phyloP scores from a whole-genome alignment of 2,113 vertebrate genomes.

The Misgurnus mizolepis region DNA sequence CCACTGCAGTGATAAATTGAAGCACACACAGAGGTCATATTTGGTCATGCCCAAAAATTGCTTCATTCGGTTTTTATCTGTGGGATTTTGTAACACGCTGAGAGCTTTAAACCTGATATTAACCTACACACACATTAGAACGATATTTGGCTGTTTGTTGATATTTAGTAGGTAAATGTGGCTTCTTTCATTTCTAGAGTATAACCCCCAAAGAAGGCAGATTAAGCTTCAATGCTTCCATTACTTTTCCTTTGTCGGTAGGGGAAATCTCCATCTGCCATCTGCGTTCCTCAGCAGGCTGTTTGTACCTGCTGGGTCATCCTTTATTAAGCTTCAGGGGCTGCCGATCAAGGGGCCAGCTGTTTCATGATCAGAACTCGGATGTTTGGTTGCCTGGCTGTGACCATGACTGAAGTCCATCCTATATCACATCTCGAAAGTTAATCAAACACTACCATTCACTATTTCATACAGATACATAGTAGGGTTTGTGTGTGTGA shows the following conservation, averaged over 20 bases:
- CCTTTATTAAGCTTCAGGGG: slow-evolving; percentile 29
- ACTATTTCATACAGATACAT: slow-evolving; percentile 16
- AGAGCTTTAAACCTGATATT: slow-evolving; percentile 29
- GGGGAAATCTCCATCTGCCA: neutral
- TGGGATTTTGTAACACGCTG: slow-evolving; percentile 26
- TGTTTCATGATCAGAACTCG: slow-evolving; percentile 25
- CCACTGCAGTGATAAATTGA: slow-evolving; percentile 16
- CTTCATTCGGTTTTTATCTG: slow-evolving; percentile 17
- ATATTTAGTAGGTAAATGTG: slow-evolving; percentile 39
- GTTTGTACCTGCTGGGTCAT: slow-evolving; percentile 31
- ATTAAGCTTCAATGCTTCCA: neutral
- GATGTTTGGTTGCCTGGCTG: slow-evolving; percentile 29
- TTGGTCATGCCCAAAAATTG: neutral
- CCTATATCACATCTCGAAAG: slow-evolving; percentile 43
- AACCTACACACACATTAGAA: neutral
- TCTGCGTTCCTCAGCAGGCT: slow-evolving; percentile 24
- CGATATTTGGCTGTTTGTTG: slow-evolving; percentile 21
- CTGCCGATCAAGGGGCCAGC: slow-evolving; percentile 1
- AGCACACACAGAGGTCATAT: neutral
- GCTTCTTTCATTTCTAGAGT: neutral
- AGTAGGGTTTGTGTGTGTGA: neutral
- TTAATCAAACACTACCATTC: slow-evolving; percentile 2
- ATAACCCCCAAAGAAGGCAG: slow-evolving; percentile 6
- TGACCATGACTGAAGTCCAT: slow-evolving; percentile 24
- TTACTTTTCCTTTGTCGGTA: neutral